Evolutionary conservation across 2,888 invertebrate species (phyloP).

Genomic region (Ichneumoninae sp.): DNA sequence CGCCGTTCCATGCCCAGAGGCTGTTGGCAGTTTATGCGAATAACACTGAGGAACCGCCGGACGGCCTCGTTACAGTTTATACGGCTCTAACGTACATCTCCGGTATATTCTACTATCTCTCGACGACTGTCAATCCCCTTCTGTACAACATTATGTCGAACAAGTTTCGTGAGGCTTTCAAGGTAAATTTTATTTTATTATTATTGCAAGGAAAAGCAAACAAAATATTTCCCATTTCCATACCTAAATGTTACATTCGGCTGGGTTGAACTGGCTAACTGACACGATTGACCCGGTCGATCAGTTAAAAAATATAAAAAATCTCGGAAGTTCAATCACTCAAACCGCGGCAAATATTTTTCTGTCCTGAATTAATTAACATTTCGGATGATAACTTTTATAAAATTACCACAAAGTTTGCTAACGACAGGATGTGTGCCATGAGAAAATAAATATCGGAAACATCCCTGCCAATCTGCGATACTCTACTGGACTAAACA

Average conservation of each 20-base stretch:
- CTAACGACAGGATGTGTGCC: too few relatives aligned
- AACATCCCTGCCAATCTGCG: too few relatives aligned
- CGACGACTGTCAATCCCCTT: constrained; percentile 89
- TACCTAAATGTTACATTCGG: background rate
- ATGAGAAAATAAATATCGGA: too few relatives aligned
- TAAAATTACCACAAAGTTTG: too few relatives aligned
- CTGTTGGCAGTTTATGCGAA: constrained; percentile 91
- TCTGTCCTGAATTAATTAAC: too few relatives aligned
- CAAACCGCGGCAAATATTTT: too few relatives aligned
- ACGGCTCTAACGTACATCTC: constrained; percentile 87
- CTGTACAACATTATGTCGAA: constrained; percentile 90
- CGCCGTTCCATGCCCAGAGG: constrained; percentile 96
- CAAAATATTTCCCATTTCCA: background rate
- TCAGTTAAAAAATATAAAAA: too few relatives aligned
- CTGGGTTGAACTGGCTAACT: too few relatives aligned
- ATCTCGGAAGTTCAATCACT: too few relatives aligned
- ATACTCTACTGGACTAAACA: too few relatives aligned
- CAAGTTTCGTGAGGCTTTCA: constrained; percentile 89
- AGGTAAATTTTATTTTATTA: constrained; percentile 82
- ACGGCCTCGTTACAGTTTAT: constrained; percentile 84
- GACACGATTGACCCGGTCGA: too few relatives aligned
- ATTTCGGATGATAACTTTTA: too few relatives aligned
- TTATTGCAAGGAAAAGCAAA: background rate
- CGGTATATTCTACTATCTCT: constrained; percentile 88
- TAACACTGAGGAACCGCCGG: constrained; percentile 85